These are phyloP conservation scores for Anguilla marmorata DNA, from an alignment of 2,797 vertebrate genomes.

Conservation along the genomic window DNA sequence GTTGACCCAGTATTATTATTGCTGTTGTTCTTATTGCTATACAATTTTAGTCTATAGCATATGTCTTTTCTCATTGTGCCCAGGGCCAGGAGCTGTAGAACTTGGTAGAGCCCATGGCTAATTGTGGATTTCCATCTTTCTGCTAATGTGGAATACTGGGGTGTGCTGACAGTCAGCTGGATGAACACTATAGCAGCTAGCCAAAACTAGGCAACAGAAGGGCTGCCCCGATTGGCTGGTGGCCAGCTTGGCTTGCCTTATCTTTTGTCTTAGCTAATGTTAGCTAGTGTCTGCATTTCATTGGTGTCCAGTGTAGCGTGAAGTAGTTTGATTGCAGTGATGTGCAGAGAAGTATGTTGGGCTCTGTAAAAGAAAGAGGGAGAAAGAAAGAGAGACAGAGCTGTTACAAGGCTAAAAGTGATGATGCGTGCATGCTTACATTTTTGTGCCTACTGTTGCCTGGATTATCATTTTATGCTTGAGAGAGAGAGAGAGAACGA, in stretches of 20 bases:
- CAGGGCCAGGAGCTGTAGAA: background rate
- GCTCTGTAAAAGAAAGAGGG: background rate
- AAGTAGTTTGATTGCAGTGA: background rate
- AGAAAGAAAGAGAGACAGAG: background rate
- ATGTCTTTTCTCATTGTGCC: background rate
- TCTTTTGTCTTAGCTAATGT: no score
- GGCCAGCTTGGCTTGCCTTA: background rate
- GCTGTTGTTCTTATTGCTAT: no score
- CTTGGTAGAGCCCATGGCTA: background rate
- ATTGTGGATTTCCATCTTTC: no score
- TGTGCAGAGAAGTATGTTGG: background rate
- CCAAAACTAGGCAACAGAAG: background rate
- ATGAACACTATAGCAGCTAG: background rate
- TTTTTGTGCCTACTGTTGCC: no score
- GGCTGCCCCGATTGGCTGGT: background rate
- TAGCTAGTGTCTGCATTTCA: background rate
- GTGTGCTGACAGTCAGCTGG: background rate
- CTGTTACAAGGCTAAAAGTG: background rate
- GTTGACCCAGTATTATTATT: no score
- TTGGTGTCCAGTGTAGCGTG: background rate
- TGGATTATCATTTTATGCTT: no score
- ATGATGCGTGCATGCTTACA: background rate
- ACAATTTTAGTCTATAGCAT: no score
- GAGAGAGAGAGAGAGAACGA: no score
- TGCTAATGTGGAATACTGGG: background rate